Percentiles rank a stretch among this genome's conserved stretches.
Conservation (phyloP, 2,888 invertebrate species). For the Hemistola chrysoprasaria region DNA sequence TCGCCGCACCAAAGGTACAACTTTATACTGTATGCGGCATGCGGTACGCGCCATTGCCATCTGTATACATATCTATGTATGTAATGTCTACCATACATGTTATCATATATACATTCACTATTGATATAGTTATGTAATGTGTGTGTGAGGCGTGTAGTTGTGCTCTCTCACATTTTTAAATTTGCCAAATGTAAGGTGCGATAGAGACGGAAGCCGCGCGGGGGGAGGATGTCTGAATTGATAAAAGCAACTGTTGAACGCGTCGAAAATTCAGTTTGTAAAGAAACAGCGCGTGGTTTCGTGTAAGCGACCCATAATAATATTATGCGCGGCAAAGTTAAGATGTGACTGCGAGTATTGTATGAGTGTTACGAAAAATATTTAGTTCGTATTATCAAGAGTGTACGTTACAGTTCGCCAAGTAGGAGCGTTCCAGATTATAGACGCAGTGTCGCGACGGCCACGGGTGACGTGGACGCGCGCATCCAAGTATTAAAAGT, state of each 20-base stretch:
- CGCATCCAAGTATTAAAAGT: slow-evolving; percentile 68
- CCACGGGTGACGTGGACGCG: slow-evolving; percentile 70
- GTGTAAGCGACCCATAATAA: slow-evolving; percentile 46
- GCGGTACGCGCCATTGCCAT: slow-evolving; percentile 20
- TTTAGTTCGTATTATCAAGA: slow-evolving; percentile 46
- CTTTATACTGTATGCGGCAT: slow-evolving; percentile 7
- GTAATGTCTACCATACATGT: slow-evolving; percentile 46
- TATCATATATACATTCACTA: slow-evolving; percentile 41
- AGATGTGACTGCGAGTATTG: slow-evolving; percentile 69
- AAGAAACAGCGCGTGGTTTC: slow-evolving; percentile 55
- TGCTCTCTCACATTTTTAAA: slow-evolving; percentile 54
- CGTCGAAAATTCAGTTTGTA: slow-evolving; percentile 73
- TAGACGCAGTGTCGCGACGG: slow-evolving; percentile 46
- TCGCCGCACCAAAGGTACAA: slow-evolving; percentile 18
- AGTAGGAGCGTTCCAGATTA: slow-evolving; percentile 39
- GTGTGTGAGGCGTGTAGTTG: slow-evolving; percentile 40
- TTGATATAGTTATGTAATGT: slow-evolving; percentile 48
- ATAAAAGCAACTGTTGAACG: slow-evolving; percentile 78
- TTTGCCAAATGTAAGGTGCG: slow-evolving; percentile 39
- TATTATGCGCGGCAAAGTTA: slow-evolving; percentile 61
- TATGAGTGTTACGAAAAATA: slow-evolving; percentile 60
- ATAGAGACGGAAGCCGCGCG: slow-evolving; percentile 56
- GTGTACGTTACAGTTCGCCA: slow-evolving; percentile 42
- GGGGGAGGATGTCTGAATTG: slow-evolving; percentile 70
- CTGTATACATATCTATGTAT: slow-evolving; percentile 21